Evolutionary conservation across 2,888 invertebrate species (phyloP).

Genomic region (Andrena trimmerana): DNA sequence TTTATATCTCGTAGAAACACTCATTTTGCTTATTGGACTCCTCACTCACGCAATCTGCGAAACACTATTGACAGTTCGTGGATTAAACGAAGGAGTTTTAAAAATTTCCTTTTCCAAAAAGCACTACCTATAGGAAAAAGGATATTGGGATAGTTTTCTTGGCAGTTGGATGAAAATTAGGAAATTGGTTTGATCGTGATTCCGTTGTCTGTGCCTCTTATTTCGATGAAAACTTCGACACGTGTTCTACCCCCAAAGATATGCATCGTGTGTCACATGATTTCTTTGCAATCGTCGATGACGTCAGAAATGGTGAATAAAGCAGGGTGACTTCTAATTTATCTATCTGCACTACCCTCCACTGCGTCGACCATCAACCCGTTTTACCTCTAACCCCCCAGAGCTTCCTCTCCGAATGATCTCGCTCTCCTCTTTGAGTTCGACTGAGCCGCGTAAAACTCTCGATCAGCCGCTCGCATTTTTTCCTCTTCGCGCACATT

Average conservation of each 20-base stretch:
- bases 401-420: conserved; percentile 73
- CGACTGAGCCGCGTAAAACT: conserved; percentile 78
- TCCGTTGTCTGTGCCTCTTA: conserved; percentile 23
- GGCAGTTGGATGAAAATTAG: not conserved
- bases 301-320: conserved; percentile 58
- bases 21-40: not conserved
- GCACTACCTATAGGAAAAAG: not conserved
- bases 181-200: not conserved
- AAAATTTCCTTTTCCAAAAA: not conserved
- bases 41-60: not conserved
- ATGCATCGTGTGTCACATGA: conserved; percentile 3
- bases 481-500: conserved; percentile 82
- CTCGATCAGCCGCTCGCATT: conserved; percentile 83
- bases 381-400: conserved; percentile 66
- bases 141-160: not conserved
- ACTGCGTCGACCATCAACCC: conserved; percentile 55
- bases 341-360: conserved; percentile 34
- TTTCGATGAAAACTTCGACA: conserved; percentile 13
- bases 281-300: conserved; percentile 43
- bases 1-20: not conserved
- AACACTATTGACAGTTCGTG: not conserved
- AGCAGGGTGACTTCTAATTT: conserved; percentile 51
- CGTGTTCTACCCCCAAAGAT: conserved; percentile 27
- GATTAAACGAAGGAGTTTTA: not conserved
- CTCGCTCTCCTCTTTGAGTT: conserved; percentile 66